Percentiles rank a stretch among this genome's conserved stretches.
Evolutionary conservation across 1,140 invertebrate species (phyloP).

Genomic region (Campoletis sonorensis): DNA sequence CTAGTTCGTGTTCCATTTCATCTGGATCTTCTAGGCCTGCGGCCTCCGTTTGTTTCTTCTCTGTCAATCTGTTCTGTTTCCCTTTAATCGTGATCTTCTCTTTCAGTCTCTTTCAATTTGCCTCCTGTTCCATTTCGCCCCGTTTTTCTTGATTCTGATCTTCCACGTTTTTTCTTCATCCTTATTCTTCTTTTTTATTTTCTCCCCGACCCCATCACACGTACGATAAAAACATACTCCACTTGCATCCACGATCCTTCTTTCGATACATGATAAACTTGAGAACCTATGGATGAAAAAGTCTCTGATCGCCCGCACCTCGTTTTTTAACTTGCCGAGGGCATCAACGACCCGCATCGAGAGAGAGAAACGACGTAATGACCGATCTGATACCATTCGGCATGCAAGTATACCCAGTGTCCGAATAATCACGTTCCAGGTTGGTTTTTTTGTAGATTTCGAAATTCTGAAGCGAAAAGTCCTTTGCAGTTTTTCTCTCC

Average conservation of each 20-base stretch:
- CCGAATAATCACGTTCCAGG: no score
- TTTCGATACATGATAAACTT: not conserved
- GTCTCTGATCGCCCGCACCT: not conserved
- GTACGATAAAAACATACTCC: not conserved
- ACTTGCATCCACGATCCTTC: not conserved
- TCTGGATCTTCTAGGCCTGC: no score
- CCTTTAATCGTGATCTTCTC: not conserved
- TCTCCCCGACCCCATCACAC: not conserved
- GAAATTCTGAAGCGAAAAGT: no score
- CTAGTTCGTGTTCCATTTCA: no score
- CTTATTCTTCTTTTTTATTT: not conserved
- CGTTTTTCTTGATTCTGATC: not conserved
- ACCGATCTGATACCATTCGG: not conserved
- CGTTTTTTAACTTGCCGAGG: constrained; percentile 42
- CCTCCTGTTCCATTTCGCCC: not conserved
- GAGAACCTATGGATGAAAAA: constrained; percentile 20
- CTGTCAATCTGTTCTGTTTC: no score
- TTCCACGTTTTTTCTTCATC: constrained; percentile 31
- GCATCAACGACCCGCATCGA: constrained; percentile 41
- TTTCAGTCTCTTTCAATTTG: not conserved
- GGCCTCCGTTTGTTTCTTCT: no score
- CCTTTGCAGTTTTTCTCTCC: no score
- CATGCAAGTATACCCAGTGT: no score
- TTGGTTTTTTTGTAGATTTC: no score
- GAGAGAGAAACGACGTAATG: constrained; percentile 39